Base-by-base conservation (phyloP, 2,113 vertebrate species). In the Sitta europaea region DNA sequence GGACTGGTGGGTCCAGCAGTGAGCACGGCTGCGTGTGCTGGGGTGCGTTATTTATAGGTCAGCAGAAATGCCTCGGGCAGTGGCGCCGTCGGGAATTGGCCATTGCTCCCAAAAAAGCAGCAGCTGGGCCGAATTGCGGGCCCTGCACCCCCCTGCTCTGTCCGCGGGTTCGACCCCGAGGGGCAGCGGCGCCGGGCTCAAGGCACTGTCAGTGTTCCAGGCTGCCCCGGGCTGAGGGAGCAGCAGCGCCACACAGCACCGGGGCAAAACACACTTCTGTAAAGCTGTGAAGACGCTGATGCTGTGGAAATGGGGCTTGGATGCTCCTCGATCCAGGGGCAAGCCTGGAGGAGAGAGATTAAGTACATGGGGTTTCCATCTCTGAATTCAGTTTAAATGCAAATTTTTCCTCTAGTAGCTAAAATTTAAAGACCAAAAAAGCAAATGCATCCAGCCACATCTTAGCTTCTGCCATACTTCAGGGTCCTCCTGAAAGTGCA, bases 171-270 rank as follows among this genome's bases (percentile, higher is more conserved):
- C 45, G 6, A 8, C 76, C 15, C n/a, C 12, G 0, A 33, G 48
- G 38, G 68, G 65, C 59, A 29, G 88, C 62, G 1, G 1, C 53
- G 53, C 5, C 1, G 1, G 67, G 53, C 5, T 38, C 88, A 96
- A 96, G 96, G 96, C 95, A 94, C 94, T 70, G 76, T 77, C 87
- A 50, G 45, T 28, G 57, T 40, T 50, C 54, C 53, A 33, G 74
- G 8, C 43, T 23, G 48, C 18, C 27, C 51, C 18, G 0, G 35
- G 75, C 42, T 14, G 40, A 88, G 83, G 31, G 62, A 33, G 5
- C 3, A 33, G 88, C 35, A 16, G 87, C 31, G 1, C 20, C 15
- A 36, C 31, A 50, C 7, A 9, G 36, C 45, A 5, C 0, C 18
- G 25, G n/a, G 73, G 78, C 87, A 88, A 79, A 83, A 18, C 25